Conservation (phyloP, 2,113 vertebrate species). For the Mustela lutreola region DNA sequence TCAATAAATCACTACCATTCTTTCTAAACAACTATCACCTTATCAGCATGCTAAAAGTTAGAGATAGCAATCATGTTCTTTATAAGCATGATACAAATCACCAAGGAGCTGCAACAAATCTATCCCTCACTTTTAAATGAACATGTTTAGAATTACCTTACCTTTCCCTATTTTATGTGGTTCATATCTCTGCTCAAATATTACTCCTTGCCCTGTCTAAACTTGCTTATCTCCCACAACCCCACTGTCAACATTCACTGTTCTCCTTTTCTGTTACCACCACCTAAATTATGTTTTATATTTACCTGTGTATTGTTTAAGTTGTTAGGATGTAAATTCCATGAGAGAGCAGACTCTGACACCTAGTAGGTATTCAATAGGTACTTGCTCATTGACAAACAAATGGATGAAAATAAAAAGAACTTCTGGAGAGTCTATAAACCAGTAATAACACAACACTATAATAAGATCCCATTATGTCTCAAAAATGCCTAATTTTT, state of each 20-base stretch:
- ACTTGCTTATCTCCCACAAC: neutral
- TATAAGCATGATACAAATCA: conserved; percentile 45
- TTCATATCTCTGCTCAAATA: neutral
- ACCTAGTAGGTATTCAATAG: neutral
- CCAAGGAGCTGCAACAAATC: neutral
- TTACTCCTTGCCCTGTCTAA: neutral
- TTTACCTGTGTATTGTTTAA: neutral
- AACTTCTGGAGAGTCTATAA: neutral
- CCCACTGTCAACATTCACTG: neutral
- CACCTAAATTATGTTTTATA: neutral
- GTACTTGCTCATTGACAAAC: neutral
- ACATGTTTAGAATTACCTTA: neutral
- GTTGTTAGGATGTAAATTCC: neutral
- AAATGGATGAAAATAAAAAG: neutral
- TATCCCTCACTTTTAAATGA: neutral
- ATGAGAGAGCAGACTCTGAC: neutral
- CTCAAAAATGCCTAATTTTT: conserved; percentile 7
- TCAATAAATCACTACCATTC: conserved; percentile 50
- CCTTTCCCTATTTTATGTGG: neutral
- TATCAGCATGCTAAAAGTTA: conserved; percentile 21
- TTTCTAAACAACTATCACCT: conserved; percentile 37
- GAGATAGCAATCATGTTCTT: conserved; percentile 37
- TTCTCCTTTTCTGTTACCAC: neutral
- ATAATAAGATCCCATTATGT: neutral
- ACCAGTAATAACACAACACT: neutral